phyloP scores from a whole-genome alignment of 1,140 invertebrate species.

The Drosophila kepulauana region DNA sequence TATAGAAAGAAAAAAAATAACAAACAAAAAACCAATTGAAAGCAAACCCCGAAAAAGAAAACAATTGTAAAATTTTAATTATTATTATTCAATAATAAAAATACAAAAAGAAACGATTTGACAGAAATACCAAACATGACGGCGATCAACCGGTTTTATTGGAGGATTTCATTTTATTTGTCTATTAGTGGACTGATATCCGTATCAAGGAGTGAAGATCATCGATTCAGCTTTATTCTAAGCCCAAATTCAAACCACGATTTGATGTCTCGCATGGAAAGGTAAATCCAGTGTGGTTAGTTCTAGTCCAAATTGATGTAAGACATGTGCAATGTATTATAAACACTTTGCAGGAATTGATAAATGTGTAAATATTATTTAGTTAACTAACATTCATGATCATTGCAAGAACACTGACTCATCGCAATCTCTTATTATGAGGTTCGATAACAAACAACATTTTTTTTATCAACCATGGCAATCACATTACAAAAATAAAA shows the following conservation, averaged over 20 bases:
- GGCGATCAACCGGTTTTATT: constrained; percentile 26
- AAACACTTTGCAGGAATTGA: constrained; percentile 21
- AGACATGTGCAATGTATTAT: constrained; percentile 31
- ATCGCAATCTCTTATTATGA: constrained; percentile 8
- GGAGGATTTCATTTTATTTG: constrained; percentile 6
- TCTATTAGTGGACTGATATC: neutral
- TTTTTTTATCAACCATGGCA: constrained; percentile 18
- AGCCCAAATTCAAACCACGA: neutral
- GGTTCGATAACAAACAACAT: neutral
- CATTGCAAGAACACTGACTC: constrained; percentile 13
- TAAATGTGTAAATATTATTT: constrained; percentile 44
- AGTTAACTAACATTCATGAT: constrained; percentile 20
- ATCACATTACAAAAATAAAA: constrained; percentile 53
- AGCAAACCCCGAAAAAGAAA: constrained; percentile 57
- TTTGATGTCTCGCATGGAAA: constrained; percentile 18
- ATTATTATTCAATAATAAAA: constrained; percentile 84
- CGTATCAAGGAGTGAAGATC: neutral
- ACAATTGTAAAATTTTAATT: constrained; percentile 84
- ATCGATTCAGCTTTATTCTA: neutral
- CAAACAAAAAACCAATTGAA: constrained; percentile 42
- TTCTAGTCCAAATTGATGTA: constrained; percentile 9
- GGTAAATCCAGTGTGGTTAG: constrained; percentile 29
- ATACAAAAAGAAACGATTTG: constrained; percentile 74
- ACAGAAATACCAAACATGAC: constrained; percentile 61
- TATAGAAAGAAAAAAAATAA: constrained; percentile 64